Conservation (phyloP, 2,797 vertebrate genomes). For the Strix occidentalis region DNA sequence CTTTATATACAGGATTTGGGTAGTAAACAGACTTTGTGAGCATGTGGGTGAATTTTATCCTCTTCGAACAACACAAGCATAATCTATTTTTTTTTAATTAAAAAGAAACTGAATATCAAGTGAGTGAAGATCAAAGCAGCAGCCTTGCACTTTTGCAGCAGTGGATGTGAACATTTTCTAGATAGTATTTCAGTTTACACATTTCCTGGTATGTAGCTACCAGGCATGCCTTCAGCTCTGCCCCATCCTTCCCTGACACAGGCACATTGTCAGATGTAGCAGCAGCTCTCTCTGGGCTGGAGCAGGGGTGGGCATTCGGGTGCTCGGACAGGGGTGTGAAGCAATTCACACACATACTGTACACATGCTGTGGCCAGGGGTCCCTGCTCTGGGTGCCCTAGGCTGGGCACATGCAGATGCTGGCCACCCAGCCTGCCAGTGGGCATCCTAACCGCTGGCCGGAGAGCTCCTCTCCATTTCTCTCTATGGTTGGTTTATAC, state of each 20-base stretch:
- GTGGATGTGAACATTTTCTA: not conserved
- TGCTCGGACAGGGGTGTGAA: not conserved
- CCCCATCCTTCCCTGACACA: not conserved
- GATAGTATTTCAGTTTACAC: not conserved
- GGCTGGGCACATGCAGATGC: not conserved
- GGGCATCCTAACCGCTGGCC: not conserved
- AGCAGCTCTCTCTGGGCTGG: not conserved
- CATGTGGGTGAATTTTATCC: not conserved
- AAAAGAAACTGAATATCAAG: not conserved
- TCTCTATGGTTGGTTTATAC: not conserved
- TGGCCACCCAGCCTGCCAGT: not conserved
- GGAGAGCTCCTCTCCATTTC: not conserved
- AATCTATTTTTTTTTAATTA: not conserved
- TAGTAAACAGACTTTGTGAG: not conserved
- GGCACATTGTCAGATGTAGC: not conserved
- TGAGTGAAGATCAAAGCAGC: not conserved
- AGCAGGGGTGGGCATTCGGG: not conserved
- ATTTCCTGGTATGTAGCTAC: not conserved
- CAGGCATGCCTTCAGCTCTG: not conserved
- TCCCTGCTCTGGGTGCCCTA: not conserved
- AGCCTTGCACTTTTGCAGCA: not conserved
- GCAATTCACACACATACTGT: not conserved
- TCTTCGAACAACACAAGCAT: not conserved
- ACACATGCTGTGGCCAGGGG: rapidly evolving
- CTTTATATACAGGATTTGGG: not conserved